Conservation (phyloP, 2,888 invertebrate genomes). For the Maniola hyperantus region DNA sequence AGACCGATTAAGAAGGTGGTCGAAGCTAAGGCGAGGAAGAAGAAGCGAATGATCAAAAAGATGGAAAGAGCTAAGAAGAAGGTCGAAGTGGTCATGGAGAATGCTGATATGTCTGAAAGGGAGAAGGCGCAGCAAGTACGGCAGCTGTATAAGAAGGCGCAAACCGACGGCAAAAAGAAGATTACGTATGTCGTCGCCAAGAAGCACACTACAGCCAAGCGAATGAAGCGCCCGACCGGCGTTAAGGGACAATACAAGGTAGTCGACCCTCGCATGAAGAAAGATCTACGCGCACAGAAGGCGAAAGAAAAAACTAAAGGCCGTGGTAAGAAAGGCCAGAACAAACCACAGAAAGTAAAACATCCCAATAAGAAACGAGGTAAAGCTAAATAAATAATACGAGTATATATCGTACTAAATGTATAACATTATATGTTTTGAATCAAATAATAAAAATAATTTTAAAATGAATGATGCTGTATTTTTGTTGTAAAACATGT, state of each 20-base stretch:
- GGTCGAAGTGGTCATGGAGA: conserved; percentile 96
- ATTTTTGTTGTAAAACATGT: background rate
- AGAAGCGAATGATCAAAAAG: conserved; percentile 92
- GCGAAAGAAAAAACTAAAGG: conserved; percentile 83
- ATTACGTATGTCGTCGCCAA: conserved; percentile 97
- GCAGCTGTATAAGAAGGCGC: conserved; percentile 95
- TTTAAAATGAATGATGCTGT: background rate
- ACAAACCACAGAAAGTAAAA: conserved; percentile 43
- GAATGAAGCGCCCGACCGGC: conserved; percentile 90
- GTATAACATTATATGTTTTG: background rate
- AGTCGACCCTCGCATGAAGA: conserved; percentile 98
- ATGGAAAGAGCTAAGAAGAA: conserved; percentile 97
- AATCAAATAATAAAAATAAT: background rate
- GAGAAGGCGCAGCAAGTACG: conserved; percentile 97
- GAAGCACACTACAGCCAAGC: conserved; percentile 90
- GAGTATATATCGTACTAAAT: background rate
- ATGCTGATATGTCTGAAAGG: conserved; percentile 92
- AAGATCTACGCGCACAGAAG: conserved; percentile 90
- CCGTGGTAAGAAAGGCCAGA: conserved; percentile 66
- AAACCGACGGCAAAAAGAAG: conserved; percentile 92
- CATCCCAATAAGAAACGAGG: conserved; percentile 58
- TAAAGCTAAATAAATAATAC: conserved; percentile 54
- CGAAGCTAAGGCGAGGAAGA: conserved; percentile 99
- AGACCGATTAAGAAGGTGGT: conserved; percentile 98
- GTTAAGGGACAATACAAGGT: conserved; percentile 96